These are phyloP conservation scores for Rhagophthalmus giganteus DNA, from an alignment of 2,888 invertebrate genomes.

Conservation along the genomic window DNA sequence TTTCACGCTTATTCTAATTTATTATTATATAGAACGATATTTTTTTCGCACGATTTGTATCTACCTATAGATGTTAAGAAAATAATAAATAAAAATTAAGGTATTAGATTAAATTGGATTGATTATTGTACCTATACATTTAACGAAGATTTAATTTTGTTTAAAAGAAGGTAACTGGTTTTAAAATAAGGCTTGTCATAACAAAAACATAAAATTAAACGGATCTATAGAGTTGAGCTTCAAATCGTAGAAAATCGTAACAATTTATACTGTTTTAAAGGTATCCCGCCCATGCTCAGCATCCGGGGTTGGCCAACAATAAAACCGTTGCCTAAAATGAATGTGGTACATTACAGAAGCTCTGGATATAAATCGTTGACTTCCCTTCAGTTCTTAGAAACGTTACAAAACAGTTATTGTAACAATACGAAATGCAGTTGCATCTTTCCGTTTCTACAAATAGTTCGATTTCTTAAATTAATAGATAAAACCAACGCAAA, in stretches of 20 bases:
- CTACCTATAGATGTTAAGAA: neutral
- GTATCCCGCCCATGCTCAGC: constrained; percentile 43
- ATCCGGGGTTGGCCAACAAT: constrained; percentile 48
- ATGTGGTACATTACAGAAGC: constrained; percentile 40
- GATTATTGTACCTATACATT: too few relatives aligned
- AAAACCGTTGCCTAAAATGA: constrained; percentile 50
- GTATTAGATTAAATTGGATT: neutral
- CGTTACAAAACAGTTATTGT: constrained; percentile 8
- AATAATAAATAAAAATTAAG: neutral
- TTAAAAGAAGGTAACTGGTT: too few relatives aligned
- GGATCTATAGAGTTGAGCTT: constrained; percentile 11
- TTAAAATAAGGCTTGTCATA: neutral
- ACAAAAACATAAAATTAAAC: constrained; percentile 6
- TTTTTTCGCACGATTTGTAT: neutral
- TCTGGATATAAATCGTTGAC: constrained; percentile 25
- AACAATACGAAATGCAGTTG: constrained; percentile 16
- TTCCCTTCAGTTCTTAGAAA: constrained; percentile 15
- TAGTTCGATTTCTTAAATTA: too few relatives aligned
- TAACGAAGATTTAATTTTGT: too few relatives aligned
- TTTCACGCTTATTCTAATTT: too few relatives aligned
- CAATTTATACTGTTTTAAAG: constrained; percentile 42
- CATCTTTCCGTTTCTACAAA: too few relatives aligned
- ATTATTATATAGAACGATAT: too few relatives aligned
- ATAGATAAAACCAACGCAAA: too few relatives aligned
- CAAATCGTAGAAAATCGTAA: constrained; percentile 22